Conservation (phyloP, 1,140 invertebrate genomes). For the Bacillus rossius region DNA sequence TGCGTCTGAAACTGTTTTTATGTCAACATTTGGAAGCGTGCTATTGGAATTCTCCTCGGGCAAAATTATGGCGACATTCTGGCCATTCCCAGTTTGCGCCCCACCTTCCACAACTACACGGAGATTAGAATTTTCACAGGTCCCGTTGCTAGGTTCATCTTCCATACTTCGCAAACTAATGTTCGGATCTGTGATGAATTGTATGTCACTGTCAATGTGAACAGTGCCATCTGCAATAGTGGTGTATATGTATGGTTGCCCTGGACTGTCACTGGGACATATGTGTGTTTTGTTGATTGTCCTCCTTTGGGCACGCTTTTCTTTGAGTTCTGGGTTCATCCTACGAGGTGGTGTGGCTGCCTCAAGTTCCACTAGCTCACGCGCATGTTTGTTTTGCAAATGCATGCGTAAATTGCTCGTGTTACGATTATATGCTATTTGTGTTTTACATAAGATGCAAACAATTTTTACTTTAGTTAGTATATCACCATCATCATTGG, state of each 20-base stretch:
- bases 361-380: slow-evolving; percentile 45
- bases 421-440: slow-evolving; percentile 57
- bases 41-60: slow-evolving; percentile 29
- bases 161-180: slow-evolving; percentile 36
- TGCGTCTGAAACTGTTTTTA: slow-evolving; percentile 41
- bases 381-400: slow-evolving; percentile 53
- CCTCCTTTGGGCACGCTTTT: slow-evolving; percentile 40
- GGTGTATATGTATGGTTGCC: slow-evolving; percentile 39
- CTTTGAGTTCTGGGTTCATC: slow-evolving; percentile 31
- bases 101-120: slow-evolving; percentile 36
- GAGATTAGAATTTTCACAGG: slow-evolving; percentile 16
- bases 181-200: slow-evolving; percentile 42
- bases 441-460: slow-evolving; percentile 54
- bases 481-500: slow-evolving; percentile 52
- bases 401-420: slow-evolving; percentile 58
- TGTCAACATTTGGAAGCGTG: slow-evolving; percentile 21
- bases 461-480: slow-evolving; percentile 58
- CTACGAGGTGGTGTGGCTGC: slow-evolving; percentile 19
- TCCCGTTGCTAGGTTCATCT: slow-evolving; percentile 27
- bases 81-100: slow-evolving; percentile 20
- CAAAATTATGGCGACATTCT: slow-evolving; percentile 35
- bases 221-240: slow-evolving; percentile 44
- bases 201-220: slow-evolving; percentile 44
- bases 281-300: slow-evolving; percentile 29
- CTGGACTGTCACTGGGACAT: neutral